Percentiles rank a stretch among this genome's conserved stretches.
Evolutionary conservation across 2,113 vertebrate species (phyloP).

Genomic region (Raja brachyura): DNA sequence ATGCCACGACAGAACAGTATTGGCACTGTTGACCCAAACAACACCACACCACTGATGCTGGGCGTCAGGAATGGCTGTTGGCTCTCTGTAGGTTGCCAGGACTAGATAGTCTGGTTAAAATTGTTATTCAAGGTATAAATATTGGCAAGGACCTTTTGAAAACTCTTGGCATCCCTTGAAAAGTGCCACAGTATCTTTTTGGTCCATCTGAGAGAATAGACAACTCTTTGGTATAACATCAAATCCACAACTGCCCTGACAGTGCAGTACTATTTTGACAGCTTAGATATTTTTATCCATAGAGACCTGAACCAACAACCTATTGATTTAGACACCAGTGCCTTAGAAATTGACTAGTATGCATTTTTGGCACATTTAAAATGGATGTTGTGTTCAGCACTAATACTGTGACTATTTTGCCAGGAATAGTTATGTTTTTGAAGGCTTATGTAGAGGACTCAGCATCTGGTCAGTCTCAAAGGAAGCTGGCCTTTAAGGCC

Average conservation of each 20-base stretch:
- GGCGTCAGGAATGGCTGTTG: not conserved
- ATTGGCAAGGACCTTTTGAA: not conserved
- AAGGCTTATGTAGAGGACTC: too few relatives aligned
- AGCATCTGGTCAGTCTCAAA: too few relatives aligned
- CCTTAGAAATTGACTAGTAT: too few relatives aligned
- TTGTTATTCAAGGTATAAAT: not conserved
- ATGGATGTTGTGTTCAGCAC: too few relatives aligned
- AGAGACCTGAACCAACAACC: not conserved
- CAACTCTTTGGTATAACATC: not conserved
- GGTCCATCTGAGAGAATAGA: not conserved
- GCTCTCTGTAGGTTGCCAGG: not conserved
- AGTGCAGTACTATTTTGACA: not conserved
- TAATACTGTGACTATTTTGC: too few relatives aligned
- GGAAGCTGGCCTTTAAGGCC: too few relatives aligned
- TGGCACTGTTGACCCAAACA: not conserved
- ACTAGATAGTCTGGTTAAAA: too few relatives aligned
- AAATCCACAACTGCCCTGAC: not conserved
- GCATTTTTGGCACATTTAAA: too few relatives aligned
- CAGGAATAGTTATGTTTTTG: too few relatives aligned
- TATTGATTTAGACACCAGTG: not conserved
- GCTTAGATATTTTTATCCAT: not conserved
- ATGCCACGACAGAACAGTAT: not conserved
- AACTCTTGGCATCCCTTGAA: too few relatives aligned
- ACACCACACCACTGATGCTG: not conserved
- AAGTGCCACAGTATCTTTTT: not conserved